Evolutionary conservation across 2,888 invertebrate species (phyloP).

Genomic region (Coenonympha arcania): DNA sequence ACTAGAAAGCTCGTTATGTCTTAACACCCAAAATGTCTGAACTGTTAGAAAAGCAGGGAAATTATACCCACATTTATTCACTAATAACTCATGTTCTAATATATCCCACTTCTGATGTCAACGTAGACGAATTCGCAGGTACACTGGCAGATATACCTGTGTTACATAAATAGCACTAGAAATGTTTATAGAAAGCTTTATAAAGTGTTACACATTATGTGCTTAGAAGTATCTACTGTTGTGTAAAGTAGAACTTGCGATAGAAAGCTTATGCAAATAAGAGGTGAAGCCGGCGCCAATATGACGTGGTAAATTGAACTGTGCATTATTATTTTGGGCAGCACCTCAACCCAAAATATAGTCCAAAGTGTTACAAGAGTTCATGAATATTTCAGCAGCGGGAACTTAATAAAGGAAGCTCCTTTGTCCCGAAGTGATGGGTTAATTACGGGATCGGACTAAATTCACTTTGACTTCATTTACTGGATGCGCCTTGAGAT

Average conservation of each 20-base stretch:
- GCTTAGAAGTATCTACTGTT: too few relatives aligned
- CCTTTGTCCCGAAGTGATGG: conserved; percentile 61
- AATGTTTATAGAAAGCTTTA: background rate
- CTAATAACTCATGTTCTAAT: too few relatives aligned
- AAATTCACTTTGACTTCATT: conserved; percentile 25
- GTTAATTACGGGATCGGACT: conserved; percentile 56
- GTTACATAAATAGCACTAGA: too few relatives aligned
- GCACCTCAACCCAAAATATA: conserved; percentile 10
- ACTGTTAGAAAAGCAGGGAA: too few relatives aligned
- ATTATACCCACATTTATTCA: too few relatives aligned
- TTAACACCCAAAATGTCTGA: too few relatives aligned
- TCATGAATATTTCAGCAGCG: conserved; percentile 67
- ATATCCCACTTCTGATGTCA: too few relatives aligned
- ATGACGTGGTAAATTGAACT: conserved; percentile 3
- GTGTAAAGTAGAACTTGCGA: background rate
- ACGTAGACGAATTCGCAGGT: too few relatives aligned
- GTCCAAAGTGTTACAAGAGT: conserved; percentile 21
- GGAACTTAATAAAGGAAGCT: conserved; percentile 62
- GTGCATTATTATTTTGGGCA: conserved; percentile 1
- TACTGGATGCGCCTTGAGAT: conserved; percentile 26
- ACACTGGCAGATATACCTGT: too few relatives aligned
- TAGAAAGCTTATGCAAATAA: conserved; percentile 1
- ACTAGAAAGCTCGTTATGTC: too few relatives aligned
- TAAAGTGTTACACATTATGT: too few relatives aligned
- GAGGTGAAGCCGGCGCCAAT: background rate